Evolutionary conservation across 53 echinoderm and acorn worm genomes (phyloP).

Genomic region (Holothuria scabra): DNA sequence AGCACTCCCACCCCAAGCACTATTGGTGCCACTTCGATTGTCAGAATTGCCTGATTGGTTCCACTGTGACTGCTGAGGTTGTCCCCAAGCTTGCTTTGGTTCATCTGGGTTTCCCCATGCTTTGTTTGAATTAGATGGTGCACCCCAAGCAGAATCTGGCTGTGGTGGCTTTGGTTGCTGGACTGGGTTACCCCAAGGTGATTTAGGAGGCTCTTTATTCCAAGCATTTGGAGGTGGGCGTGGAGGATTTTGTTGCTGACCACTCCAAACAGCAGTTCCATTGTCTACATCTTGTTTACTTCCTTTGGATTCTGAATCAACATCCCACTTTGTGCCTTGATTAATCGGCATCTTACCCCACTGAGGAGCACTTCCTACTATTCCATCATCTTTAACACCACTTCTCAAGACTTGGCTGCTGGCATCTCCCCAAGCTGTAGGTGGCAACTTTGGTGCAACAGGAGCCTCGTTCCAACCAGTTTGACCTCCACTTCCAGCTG

Average conservation of each 20-base stretch:
- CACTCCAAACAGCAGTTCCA: conserved; percentile 76
- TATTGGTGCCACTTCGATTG: neutral
- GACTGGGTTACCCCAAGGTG: conserved; percentile 61
- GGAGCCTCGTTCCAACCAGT: conserved; percentile 77
- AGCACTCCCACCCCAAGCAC: conserved; percentile 18
- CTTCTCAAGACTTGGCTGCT: conserved; percentile 35
- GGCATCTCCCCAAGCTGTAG: conserved; percentile 44
- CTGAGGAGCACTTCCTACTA: conserved; percentile 35
- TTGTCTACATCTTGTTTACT: conserved; percentile 32
- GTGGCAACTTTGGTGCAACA: conserved; percentile 43
- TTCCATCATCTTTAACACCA: conserved; percentile 39
- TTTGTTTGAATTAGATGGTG: conserved; percentile 37
- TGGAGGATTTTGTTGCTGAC: conserved; percentile 42
- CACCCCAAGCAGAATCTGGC: conserved; percentile 57
- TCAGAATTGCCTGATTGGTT: conserved; percentile 7
- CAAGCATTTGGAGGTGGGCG: conserved; percentile 62
- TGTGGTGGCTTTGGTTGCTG: conserved; percentile 42
- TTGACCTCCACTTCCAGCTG: conserved; percentile 35
- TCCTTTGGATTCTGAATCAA: conserved; percentile 24
- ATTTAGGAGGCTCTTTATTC: conserved; percentile 65
- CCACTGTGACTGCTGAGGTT: conserved; percentile 11
- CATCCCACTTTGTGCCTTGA: conserved; percentile 73
- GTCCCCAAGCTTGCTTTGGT: conserved; percentile 54
- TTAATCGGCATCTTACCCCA: conserved; percentile 97
- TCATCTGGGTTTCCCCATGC: conserved; percentile 61